Evolutionary conservation across 2,113 vertebrate species (phyloP).

Genomic region (Myotis lucifugus): DNA sequence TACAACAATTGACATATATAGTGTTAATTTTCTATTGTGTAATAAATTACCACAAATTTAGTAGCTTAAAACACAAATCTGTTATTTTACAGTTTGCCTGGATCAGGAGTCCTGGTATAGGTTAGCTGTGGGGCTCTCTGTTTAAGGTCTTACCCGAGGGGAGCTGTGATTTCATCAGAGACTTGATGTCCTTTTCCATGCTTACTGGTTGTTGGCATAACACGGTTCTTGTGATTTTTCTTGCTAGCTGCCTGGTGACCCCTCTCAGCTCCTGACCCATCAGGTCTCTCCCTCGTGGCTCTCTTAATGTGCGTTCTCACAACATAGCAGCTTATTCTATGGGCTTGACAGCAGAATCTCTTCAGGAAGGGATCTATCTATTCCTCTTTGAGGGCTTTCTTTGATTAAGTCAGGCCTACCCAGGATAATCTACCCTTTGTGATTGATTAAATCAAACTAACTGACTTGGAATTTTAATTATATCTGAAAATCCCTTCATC

Average conservation of each 20-base stretch:
- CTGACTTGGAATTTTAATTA: slow-evolving; percentile 21
- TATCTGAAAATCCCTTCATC: neutral
- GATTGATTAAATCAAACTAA: slow-evolving; percentile 18
- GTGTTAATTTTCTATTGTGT: neutral
- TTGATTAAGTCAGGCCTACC: neutral
- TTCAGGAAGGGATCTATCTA: neutral
- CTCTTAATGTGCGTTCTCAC: neutral
- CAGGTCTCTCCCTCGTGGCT: neutral
- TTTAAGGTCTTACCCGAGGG: neutral
- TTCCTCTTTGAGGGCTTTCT: neutral
- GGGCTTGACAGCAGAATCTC: neutral
- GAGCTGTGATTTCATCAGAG: slow-evolving; percentile 16
- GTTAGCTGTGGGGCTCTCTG: neutral
- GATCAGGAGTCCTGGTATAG: neutral
- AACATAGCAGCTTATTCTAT: neutral
- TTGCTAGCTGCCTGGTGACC: neutral
- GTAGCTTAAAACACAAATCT: neutral
- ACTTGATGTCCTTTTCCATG: neutral
- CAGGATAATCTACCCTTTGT: neutral
- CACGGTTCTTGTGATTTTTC: slow-evolving; percentile 12
- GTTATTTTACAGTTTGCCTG: neutral
- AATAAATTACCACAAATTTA: neutral
- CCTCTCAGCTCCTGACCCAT: neutral
- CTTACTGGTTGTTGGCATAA: neutral
- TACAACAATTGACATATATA: neutral